Conservation (phyloP, 2,888 invertebrate species). For the Catocala nupta region DNA sequence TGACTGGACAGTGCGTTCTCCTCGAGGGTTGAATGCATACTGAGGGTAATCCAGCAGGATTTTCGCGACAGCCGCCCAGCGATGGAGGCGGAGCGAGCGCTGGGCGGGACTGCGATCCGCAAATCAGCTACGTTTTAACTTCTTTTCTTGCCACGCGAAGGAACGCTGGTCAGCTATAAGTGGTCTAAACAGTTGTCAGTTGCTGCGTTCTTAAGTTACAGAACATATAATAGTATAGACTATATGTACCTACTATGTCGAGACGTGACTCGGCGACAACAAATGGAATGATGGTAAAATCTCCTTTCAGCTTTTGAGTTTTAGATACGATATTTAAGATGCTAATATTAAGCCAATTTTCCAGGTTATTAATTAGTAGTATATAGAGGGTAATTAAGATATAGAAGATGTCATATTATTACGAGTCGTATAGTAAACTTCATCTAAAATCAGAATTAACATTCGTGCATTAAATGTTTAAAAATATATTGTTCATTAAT, state of each 20-base stretch:
- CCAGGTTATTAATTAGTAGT: too few relatives aligned
- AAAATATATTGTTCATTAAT: too few relatives aligned
- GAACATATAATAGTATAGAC: slow-evolving; percentile 7
- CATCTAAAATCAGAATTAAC: too few relatives aligned
- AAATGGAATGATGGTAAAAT: not conserved
- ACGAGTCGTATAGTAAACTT: too few relatives aligned
- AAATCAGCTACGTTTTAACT: slow-evolving; percentile 75
- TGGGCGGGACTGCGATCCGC: slow-evolving; percentile 74
- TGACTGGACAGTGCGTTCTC: slow-evolving; percentile 44
- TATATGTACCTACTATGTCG: not conserved
- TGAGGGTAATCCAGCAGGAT: slow-evolving; percentile 52
- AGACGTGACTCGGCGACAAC: not conserved
- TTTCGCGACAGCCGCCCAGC: slow-evolving; percentile 66
- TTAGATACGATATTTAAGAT: not conserved
- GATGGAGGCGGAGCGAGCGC: slow-evolving; percentile 71
- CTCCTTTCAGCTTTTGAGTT: not conserved
- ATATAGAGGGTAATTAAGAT: too few relatives aligned
- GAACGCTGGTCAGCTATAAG: slow-evolving; percentile 61
- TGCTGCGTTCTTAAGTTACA: slow-evolving; percentile 56
- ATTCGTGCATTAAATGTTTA: too few relatives aligned
- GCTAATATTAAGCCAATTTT: too few relatives aligned
- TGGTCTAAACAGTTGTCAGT: slow-evolving; percentile 62
- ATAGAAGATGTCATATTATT: too few relatives aligned
- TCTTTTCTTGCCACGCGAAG: slow-evolving; percentile 75
- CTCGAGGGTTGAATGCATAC: slow-evolving; percentile 57